Evolutionary conservation across 2,113 vertebrate species (phyloP), one percentile per base, ranked within the genome.

Genomic region (Hassar affinis): DNA sequence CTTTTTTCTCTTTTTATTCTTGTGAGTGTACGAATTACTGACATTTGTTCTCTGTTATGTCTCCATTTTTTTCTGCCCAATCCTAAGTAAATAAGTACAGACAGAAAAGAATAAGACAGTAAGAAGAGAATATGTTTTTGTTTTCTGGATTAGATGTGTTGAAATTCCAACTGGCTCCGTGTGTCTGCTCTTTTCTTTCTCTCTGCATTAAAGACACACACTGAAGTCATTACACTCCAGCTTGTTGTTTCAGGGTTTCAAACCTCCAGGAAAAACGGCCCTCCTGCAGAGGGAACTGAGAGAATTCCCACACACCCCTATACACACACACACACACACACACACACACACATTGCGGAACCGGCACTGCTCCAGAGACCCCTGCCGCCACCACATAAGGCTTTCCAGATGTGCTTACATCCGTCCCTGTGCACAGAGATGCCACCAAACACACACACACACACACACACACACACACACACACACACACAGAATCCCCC

Each of bases 321-420:
- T 80, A 52, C 75, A 75, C 87, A 79, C 85, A 82, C 78, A 72
- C 82, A 68, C 74, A 74, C 80, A 71, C 76, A 82, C 72, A 77
- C 86, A 64, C 69, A 85, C 68, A 75, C 80, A 66, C 80, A 82
- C 75, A 79, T 51, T 76, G 74, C 77, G 56, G 49, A 78, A 61
- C 68, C 49, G 78, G 83, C 66, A 75, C 83, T 84, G 27, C 87
- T 83, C 88, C 81, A 88, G 82, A 78, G 82, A 86, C 85, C 87
- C 80, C 47, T 74, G 79, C 88, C 61, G 68, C 84, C 86, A 85
- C 78, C 45, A 75, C 78, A 77, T 88, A 93, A 94, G 83, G 62
- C 87, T 90, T 94, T 91, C 92, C 93, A 95, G 93, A 94, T 95
- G 93, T 92, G 85, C 57, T 49, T 27, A 88, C 85, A 88, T 90